Evolutionary conservation across 2,888 invertebrate species (phyloP).

Genomic region (Caprella mutica): DNA sequence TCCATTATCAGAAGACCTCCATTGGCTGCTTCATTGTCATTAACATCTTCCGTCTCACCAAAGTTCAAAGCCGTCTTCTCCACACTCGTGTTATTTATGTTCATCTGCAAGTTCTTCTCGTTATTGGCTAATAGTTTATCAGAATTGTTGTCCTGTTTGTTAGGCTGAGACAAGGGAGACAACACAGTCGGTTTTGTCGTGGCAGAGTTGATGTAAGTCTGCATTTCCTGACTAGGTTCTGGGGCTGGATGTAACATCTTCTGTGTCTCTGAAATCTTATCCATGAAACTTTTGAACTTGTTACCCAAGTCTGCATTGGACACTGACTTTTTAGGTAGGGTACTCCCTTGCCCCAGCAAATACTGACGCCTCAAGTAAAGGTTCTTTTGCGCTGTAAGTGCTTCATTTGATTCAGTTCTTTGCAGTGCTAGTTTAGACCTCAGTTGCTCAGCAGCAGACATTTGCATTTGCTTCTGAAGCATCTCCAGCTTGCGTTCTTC

Average conservation of each 20-base stretch:
- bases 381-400: slow-evolving; percentile 74
- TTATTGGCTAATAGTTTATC: no score
- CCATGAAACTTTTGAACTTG: slow-evolving; percentile 69
- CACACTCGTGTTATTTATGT: not conserved
- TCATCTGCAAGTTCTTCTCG: no score
- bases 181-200: not conserved
- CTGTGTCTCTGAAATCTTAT: slow-evolving; percentile 61
- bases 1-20: not conserved
- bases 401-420: slow-evolving; percentile 73
- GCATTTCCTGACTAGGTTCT: slow-evolving; percentile 30
- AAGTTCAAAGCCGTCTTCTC: not conserved
- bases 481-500: no score
- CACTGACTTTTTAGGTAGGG: slow-evolving; percentile 33
- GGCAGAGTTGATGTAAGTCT: slow-evolving; percentile 26
- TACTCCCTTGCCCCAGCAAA: slow-evolving; percentile 48
- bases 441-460: slow-evolving; percentile 21
- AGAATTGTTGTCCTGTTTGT: not conserved
- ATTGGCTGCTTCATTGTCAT: not conserved
- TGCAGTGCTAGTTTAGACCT: slow-evolving; percentile 50
- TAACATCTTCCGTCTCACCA: not conserved
- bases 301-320: slow-evolving; percentile 58
- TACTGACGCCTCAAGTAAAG: slow-evolving; percentile 75
- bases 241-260: slow-evolving; percentile 33
- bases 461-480: not conserved
- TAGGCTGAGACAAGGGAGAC: not conserved